Base-by-base conservation (phyloP, 2,888 invertebrate species). In the Neoascia interrupta region DNA sequence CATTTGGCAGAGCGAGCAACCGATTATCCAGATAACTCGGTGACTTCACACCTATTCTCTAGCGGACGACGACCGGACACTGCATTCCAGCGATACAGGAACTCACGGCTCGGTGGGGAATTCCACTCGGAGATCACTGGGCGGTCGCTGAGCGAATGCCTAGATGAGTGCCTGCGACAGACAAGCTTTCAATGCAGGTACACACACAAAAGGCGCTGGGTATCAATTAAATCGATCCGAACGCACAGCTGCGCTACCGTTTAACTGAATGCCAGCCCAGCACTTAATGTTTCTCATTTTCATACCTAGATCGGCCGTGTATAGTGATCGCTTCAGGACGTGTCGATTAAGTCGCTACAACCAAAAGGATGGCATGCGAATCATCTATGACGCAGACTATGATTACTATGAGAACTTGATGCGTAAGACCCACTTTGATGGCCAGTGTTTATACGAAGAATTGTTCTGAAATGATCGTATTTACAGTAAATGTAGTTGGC, bases 321-420 rank as follows among this genome's bases (percentile, higher is more conserved):
- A 96, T 88, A 96, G 96, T 83, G 96, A 96, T 86, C 91, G 96
- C 18, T 95, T 94, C 85, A 91, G 95, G 84, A 95, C 94, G 45
- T 96, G 96, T 86, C 91, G 96, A 31, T 91, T 96, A 81, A 95
- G 95, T 86, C 91, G 95, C 84, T 96, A 94, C 89, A 96, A 95
- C 89, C 95, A 96, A 89, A 92, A 94, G 84, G 95, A 96, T 86
- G 95, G 96, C 39, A 95, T 96, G 92, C 91, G 96, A 75, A 93
- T 96, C 61, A 94, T 96, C 82, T 96, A 96, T 86, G 96, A 97
- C 87, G 95, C 95, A 1, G 96, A 96, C 88, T 96, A 95, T 87
- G 96, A 97, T 89, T 97, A 96, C 89, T 97, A 96, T 85, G 96
- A 97, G 89, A 96, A 96, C 89, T 91, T 96, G 54, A 96, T 96